A percentile compares a stretch with the other conserved stretches of the same genome.
Conservation (phyloP, 2,888 invertebrate genomes). For the Sturmia bella region DNA sequence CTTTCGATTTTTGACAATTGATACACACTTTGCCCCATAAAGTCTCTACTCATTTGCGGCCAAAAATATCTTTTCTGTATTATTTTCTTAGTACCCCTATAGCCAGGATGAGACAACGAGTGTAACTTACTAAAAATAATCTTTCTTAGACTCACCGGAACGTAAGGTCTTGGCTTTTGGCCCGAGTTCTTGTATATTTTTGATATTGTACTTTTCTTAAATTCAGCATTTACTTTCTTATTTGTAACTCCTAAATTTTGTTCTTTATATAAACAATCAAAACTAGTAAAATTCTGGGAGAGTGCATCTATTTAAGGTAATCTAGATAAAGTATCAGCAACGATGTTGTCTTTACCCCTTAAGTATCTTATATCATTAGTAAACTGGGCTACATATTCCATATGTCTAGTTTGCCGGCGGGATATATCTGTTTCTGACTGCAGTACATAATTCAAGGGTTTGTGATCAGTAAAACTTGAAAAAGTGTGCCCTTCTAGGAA, state of each 20-base stretch:
- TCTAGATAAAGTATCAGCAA: too few relatives aligned
- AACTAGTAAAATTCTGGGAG: not conserved
- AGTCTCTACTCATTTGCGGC: too few relatives aligned
- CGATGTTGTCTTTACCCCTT: too few relatives aligned
- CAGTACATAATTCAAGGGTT: too few relatives aligned
- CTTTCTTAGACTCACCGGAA: not conserved
- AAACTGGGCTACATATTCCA: constrained; percentile 1
- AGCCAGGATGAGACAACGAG: too few relatives aligned
- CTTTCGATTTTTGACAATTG: not conserved
- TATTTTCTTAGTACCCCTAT: too few relatives aligned
- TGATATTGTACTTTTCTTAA: not conserved
- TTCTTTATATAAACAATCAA: not conserved
- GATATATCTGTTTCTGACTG: not conserved
- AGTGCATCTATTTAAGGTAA: not conserved
- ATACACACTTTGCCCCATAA: too few relatives aligned
- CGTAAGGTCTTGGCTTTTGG: not conserved
- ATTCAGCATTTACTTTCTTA: not conserved
- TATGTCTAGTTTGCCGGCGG: constrained; percentile 4
- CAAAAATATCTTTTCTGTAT: too few relatives aligned
- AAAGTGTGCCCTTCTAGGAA: too few relatives aligned
- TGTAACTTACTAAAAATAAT: too few relatives aligned
- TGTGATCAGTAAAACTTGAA: too few relatives aligned
- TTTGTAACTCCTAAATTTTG: not conserved
- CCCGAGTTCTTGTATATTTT: not conserved
- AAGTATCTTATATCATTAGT: not conserved